A percentile compares a stretch with the other conserved stretches of the same genome.
Conservation (phyloP, 2,888 invertebrate genomes). For the Deilephila porcellus region DNA sequence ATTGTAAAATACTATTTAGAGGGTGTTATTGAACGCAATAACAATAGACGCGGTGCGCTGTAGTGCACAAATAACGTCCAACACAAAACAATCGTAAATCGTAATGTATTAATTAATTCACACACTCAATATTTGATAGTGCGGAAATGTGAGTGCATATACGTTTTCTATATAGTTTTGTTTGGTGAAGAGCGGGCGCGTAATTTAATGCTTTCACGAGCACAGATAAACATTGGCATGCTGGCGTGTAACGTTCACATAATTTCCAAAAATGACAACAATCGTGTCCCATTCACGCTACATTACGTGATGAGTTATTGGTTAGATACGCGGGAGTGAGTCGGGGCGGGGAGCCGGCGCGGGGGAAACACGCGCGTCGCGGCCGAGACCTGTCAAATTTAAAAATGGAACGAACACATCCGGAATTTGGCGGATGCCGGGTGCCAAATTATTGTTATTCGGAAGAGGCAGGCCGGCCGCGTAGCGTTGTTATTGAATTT, state of each 20-base stretch:
- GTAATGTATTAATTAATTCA: conserved; percentile 4
- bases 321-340: conserved; percentile 50
- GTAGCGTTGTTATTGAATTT: conserved; percentile 79
- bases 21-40: not conserved
- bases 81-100: conserved; percentile 14
- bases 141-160: conserved; percentile 31
- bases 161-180: conserved; percentile 60
- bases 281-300: conserved; percentile 76
- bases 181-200: conserved; percentile 50
- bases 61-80: not conserved
- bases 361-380: conserved; percentile 42
- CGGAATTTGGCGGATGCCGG: conserved; percentile 77
- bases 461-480: conserved; percentile 61
- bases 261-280: conserved; percentile 82
- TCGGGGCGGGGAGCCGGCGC: not conserved
- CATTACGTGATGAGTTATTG: conserved; percentile 77
- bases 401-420: conserved; percentile 81
- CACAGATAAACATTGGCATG: conserved; percentile 76
- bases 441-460: conserved; percentile 84
- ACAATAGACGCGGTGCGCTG: not conserved
- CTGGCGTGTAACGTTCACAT: conserved; percentile 72
- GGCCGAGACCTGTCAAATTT: conserved; percentile 80
- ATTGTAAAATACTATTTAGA: not conserved
- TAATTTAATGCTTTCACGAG: conserved; percentile 76
- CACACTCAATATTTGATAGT: conserved; percentile 24